Conservation (phyloP, 2,797 vertebrate species). For the Acipenser ruthenus region DNA sequence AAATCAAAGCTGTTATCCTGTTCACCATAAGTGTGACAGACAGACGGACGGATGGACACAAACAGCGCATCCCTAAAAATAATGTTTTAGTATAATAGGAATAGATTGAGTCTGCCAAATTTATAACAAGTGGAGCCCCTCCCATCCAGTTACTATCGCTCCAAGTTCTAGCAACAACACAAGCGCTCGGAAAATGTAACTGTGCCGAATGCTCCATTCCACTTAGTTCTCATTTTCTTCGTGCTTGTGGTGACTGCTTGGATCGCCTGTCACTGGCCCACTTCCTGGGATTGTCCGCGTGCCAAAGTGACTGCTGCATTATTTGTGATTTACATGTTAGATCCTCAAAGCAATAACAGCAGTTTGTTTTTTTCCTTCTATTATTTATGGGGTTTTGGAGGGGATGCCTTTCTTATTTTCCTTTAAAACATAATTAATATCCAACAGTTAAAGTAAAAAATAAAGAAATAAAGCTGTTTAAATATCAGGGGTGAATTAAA, state of each 20-base stretch:
- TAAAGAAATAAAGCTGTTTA: conserved; percentile 11
- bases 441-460: background rate
- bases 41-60: too few relatives aligned
- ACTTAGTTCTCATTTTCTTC: conserved; percentile 36
- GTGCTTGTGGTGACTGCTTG: conserved; percentile 41
- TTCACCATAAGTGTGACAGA: too few relatives aligned
- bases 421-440: too few relatives aligned
- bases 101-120: background rate
- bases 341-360: background rate
- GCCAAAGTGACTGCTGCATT: background rate
- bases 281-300: conserved; percentile 13
- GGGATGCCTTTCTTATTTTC: too few relatives aligned
- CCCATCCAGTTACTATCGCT: conserved; percentile 25
- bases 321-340: background rate
- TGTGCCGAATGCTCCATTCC: conserved; percentile 33
- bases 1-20: too few relatives aligned
- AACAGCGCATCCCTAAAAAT: too few relatives aligned
- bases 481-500: conserved; percentile 42
- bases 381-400: background rate
- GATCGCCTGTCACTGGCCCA: conserved; percentile 31
- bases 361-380: background rate
- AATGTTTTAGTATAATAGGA: too few relatives aligned
- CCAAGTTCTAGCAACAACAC: background rate
- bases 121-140: conserved; percentile 19
- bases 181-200: conserved; percentile 48